Evolutionary conservation across 2,888 invertebrate species (phyloP).

Genomic region (Sphaeridia pumilis): DNA sequence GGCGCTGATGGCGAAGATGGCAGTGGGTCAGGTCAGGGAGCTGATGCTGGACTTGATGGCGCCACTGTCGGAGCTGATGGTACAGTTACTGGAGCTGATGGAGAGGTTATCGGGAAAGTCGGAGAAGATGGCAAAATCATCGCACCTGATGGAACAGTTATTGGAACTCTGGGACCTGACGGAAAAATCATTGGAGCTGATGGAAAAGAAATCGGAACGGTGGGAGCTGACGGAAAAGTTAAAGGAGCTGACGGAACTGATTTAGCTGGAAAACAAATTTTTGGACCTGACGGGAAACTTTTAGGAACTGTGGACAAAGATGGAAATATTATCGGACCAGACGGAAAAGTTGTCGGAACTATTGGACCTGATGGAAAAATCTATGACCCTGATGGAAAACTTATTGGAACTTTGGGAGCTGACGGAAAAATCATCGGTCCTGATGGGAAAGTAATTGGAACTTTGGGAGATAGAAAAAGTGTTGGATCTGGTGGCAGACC

Average conservation of each 20-base stretch:
- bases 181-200: slow-evolving; percentile 3
- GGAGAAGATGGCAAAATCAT: neutral
- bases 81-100: slow-evolving; percentile 3
- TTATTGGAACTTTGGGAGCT: neutral
- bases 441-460: slow-evolving; percentile 11
- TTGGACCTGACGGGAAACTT: slow-evolving; percentile 9
- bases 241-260: too few species aligned
- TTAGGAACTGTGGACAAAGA: neutral
- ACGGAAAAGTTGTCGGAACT: neutral
- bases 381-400: slow-evolving; percentile 2
- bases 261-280: neutral
- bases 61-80: neutral
- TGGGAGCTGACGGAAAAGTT: slow-evolving; percentile 4
- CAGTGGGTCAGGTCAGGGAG: neutral
- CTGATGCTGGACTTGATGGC: neutral
- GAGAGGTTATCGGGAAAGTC: neutral
- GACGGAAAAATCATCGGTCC: neutral
- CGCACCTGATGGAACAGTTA: neutral
- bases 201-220: slow-evolving; percentile 1
- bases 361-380: slow-evolving; percentile 6
- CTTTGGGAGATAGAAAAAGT: too few species aligned
- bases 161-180: neutral
- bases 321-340: neutral
- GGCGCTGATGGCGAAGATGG: neutral
- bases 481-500: too few species aligned